Percentiles rank a stretch among this genome's conserved stretches.
Conservation (phyloP, 1,140 invertebrate genomes). For the Acarapis woodi region DNA sequence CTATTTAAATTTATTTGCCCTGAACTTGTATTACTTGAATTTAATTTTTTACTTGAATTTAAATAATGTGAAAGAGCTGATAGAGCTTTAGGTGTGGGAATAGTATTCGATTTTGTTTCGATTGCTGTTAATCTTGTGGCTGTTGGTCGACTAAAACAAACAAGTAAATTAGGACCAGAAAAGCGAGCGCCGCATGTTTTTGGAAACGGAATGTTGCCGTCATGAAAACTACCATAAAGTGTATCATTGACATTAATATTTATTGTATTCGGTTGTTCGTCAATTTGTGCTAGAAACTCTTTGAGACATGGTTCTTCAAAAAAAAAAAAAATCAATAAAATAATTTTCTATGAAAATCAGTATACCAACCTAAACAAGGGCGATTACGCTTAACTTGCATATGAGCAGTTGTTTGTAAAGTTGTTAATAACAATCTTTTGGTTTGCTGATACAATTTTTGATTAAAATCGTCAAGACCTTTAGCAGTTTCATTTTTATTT, state of each 20-base stretch:
- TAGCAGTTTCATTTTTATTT: no score
- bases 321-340: slow-evolving; percentile 17
- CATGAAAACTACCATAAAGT: slow-evolving; percentile 17
- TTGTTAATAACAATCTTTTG: slow-evolving; percentile 15
- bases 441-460: background rate
- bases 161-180: slow-evolving; percentile 44
- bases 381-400: slow-evolving; percentile 41
- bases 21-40: background rate
- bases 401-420: slow-evolving; percentile 36
- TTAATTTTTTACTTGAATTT: slow-evolving; percentile 13
- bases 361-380: slow-evolving; percentile 45
- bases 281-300: background rate
- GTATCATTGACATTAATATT: background rate
- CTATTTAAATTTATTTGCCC: background rate
- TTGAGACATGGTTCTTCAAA: slow-evolving; percentile 2
- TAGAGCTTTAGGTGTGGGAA: slow-evolving; percentile 37
- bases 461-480: background rate
- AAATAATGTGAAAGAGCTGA: slow-evolving; percentile 33
- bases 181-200: slow-evolving; percentile 73
- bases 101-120: slow-evolving; percentile 25
- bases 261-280: background rate
- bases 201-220: slow-evolving; percentile 64
- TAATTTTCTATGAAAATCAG: slow-evolving; percentile 41
- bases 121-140: slow-evolving; percentile 35
- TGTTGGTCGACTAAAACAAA: slow-evolving; percentile 50